Evolutionary conservation across 2,113 vertebrate genomes (phyloP).

Genomic region (Cyprinodon tularosa): DNA sequence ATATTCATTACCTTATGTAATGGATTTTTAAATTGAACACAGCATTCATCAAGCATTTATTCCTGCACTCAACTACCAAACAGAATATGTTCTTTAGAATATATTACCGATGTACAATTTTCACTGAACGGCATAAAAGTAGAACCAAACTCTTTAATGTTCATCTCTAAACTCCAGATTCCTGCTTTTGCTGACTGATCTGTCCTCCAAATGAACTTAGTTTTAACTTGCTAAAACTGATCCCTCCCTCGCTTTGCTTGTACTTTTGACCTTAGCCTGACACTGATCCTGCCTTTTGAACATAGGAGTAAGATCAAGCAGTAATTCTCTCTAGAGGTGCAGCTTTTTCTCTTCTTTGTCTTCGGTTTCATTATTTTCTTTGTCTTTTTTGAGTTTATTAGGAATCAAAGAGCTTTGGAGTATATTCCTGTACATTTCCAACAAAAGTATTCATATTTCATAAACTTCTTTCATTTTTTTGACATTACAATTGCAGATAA

Average conservation of each 20-base stretch:
- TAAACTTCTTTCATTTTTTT: not conserved
- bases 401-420: constrained; percentile 31
- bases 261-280: constrained; percentile 64
- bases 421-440: constrained; percentile 23
- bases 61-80: constrained; percentile 51
- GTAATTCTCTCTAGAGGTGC: constrained; percentile 38
- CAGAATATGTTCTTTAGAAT: constrained; percentile 4
- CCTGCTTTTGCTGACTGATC: constrained; percentile 14
- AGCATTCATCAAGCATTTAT: constrained; percentile 56
- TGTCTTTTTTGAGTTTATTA: constrained; percentile 11
- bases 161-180: not conserved
- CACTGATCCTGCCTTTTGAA: constrained; percentile 64
- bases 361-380: not conserved
- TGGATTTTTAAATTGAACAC: constrained; percentile 65
- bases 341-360: not conserved
- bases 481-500: constrained; percentile 11
- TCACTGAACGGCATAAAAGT: not conserved
- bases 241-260: constrained; percentile 47
- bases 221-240: constrained; percentile 41
- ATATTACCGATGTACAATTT: constrained; percentile 14
- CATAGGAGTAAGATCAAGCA: constrained; percentile 62
- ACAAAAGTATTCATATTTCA: not conserved
- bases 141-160: not conserved
- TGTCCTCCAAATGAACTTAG: constrained; percentile 57
- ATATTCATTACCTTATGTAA: constrained; percentile 70